Base-by-base conservation (phyloP, 1,140 invertebrate species). In the Cydia fagiglandana region DNA sequence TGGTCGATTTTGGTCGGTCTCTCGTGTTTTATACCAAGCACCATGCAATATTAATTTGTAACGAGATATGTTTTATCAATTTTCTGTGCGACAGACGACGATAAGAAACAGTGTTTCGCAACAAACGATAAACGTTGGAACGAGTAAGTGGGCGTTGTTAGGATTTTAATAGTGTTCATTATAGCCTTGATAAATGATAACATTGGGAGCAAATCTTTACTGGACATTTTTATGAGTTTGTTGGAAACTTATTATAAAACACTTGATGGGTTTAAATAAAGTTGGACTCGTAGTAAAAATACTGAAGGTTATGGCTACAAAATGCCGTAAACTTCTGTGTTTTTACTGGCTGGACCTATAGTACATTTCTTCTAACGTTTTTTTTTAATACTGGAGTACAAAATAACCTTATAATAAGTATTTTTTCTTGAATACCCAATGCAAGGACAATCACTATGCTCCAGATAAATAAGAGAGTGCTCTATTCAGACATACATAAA, bases 21-120 rank as follows among this genome's bases (percentile, higher is more conserved):
- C 84, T 84, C 74, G 30, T 81, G 75, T 81, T 80, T 85, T 85
- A 78, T 24, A 45, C 82, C 4, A 17, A 10, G 30, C 45, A 10
- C 20, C 56, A 28, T 50, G 45, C 53, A 76, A 73, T 80, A 84
- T 83, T 80, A 82, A 84, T 82, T 80, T 86, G 86, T 86, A 90
- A 91, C 85, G 84, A 84, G 87, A 91, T 89, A 91, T 81, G 80
- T 84, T 89, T 85, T 91, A 91, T 91, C 89, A 83, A 82, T 91
- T 88, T 90, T 91, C 88, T 91, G 89, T 86, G 74, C 85, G 81
- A 86, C 89, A 88, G 83, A 84, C 86, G 85, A 77, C 82, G 89
- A 90, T 90, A 89, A 88, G 84, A 86, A 80, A 77, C 81, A 84
- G 80, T 77, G 76, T 90, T 91, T 90, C 85, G 89, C 89, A 91